phyloP scores from a whole-genome alignment of 2,797 vertebrate species.

The Eulemur coronatus region DNA sequence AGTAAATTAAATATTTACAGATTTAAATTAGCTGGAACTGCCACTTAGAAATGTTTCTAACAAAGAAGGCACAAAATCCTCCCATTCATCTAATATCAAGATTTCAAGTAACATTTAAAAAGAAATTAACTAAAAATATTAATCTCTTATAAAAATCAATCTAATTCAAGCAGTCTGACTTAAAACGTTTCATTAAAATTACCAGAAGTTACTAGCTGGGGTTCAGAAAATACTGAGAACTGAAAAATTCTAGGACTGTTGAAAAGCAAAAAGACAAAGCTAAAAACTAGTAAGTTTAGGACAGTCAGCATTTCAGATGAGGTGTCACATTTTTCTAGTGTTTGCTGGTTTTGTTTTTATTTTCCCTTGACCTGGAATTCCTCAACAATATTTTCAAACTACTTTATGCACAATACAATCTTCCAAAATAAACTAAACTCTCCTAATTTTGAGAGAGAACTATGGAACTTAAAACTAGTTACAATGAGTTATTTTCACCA shows the following conservation, averaged over 20 bases:
- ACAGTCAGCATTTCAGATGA: slow-evolving; percentile 2
- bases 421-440: slow-evolving; percentile 33
- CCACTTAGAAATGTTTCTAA: slow-evolving; percentile 20
- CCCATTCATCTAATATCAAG: not conserved
- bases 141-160: slow-evolving; percentile 21
- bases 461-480: not conserved
- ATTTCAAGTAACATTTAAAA: slow-evolving; percentile 28
- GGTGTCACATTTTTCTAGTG: not conserved
- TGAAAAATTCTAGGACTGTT: not conserved
- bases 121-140: slow-evolving; percentile 26
- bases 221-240: slow-evolving; percentile 12
- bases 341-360: slow-evolving; percentile 8
- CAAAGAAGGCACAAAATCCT: slow-evolving; percentile 18
- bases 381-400: not conserved
- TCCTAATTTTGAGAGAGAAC: not conserved
- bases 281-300: not conserved
- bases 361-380: not conserved
- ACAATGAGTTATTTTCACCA: not conserved
- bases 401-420: not conserved
- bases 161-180: slow-evolving; percentile 37
- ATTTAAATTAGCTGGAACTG: slow-evolving; percentile 4
- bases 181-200: slow-evolving; percentile 45
- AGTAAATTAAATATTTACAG: slow-evolving; percentile 35
- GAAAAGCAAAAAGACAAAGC: slow-evolving; percentile 2
- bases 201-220: not conserved